Evolutionary conservation across 2,888 invertebrate species (phyloP), one percentile per base, ranked within the genome.

Genomic region (Petrolisthes cinctipes): DNA sequence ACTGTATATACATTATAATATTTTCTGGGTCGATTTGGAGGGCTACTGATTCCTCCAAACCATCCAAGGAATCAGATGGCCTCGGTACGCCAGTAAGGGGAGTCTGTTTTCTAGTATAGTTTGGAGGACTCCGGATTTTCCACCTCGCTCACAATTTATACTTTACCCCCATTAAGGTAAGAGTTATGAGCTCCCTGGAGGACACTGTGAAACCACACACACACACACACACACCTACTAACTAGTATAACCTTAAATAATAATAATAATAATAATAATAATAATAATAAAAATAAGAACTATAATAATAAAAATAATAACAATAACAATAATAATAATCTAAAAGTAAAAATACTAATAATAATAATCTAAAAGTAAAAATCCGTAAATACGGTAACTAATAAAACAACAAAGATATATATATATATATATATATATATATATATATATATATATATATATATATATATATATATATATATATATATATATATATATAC

Each of bases 381-480:
- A 17, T 14, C 17, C 17, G 11, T 66, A 66, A 1, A 73, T 23
- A 73, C 1, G 23, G 17, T 9, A 75, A 5, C 4, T 20, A 23
- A 4, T 37, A 80, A 17, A 14, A n/a, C 56, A 61, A 61, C 9
- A 61, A 61, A 61, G 9, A 3, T 1, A 61, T 61, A 61, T 61
- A 61, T 61, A 61, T 3, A 61, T 61, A 61, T 61, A 61, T 61
- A 61, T 61, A 61, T 61, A 61, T 61, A 61, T 61, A 61, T 61
- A 61, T 61, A 61, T 61, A 61, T 61, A 61, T 61, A 61, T 61
- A 61, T 61, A 61, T 61, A 61, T 61, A 61, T 61, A 61, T 61
- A 61, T 61, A 61, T 61, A 61, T 61, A 61, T 61, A 61, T 61
- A 61, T 61, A 61, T 61, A 61, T 61, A 61, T 61, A 61, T 61